Base-by-base conservation (phyloP, 2,113 vertebrate genomes). In the Callaeas wilsoni region DNA sequence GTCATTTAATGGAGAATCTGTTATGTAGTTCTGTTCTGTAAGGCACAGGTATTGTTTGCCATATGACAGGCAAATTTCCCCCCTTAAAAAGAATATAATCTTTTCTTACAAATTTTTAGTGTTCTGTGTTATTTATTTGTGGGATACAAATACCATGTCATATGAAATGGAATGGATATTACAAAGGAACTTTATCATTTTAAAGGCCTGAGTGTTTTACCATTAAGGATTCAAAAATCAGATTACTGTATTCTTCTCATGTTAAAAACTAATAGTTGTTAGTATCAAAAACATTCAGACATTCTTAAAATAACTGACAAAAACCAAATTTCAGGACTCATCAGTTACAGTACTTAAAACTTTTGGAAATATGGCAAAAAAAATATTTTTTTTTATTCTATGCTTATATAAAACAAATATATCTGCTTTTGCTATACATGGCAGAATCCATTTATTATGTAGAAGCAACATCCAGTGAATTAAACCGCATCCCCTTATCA, bases 1-100 rank as follows among this genome's bases (percentile, higher is more conserved):
- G 9, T 76, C 0, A 0, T 77, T 65, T 47, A 71, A 63, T 27
- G 6, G 4, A 73, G 30, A 73, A 71, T 62, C 18, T 76, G 3
- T 37, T 63, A 57, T 3, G 10, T 20, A 52, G 12, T 65, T 87
- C 55, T 65, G 3, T 35, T 81, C 60, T 78, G 12, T 35, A 82
- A 69, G 21, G 13, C 21, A 32, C 1, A 4, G 37, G 22, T 39
- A 74, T 57, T 69, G 6, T 4, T 78, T 78, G 42, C 10, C 12
- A 67, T 9, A 70, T 5, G n/a, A 41, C 55, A 83, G 21, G 16
- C 5, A 56, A 76, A 76, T n/a, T 41, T 67, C 1, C 1, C 10
- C 15, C 16, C 59, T 71, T 49, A 44, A 73, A 78, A 77, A 12
- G 65, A 4, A 1, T 3, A n/a, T 11, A n/a, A 12, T 42, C 3